Base-by-base conservation (phyloP, 2,888 invertebrate genomes). In the Ptychoptera albimana region DNA sequence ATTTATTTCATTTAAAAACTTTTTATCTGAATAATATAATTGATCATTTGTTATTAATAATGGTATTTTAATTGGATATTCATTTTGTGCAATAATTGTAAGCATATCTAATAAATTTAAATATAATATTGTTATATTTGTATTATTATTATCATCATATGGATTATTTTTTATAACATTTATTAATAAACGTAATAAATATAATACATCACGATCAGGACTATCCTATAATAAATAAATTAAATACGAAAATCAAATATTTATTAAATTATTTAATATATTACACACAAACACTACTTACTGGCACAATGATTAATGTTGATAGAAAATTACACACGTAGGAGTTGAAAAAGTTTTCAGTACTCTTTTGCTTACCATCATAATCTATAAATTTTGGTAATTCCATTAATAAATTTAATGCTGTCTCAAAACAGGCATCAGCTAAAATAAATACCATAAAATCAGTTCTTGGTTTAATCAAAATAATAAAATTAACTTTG, bases 391-490 rank as follows among this genome's bases (percentile, higher is more conserved):
- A 66, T 57, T 76, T 64, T 50, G 85, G 83, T 55, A 91, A 70
- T 52, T 89, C 87, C 1, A 81, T 75, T 50, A 94, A 74, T 41
- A 88, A 67, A 47, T 75, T 76, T 13, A 96, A 73, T 0, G 89
- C 80, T 29, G 89, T 86, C 66, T 92, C 92, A 55, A 94, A 84
- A 61, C 91, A 92, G 2, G 91, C 87, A 69, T 96, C 94, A 46
- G 88, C 93, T 88, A 57, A 55, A 67, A 71, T 23, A 23, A 23
- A 23, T 5, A 23, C 3, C 7, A 23, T 5, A 23, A 7, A 23
- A 23, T 3, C 23, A 23, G n/a, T n/a, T n/a, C n/a, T n/a, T n/a
- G n/a, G n/a, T n/a, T n/a, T n/a, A 37, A 32, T 10, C 2, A 43
- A 39, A 38, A 39, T 15, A 8, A 32, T 14, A 13, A 10, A 45